These are phyloP conservation scores for Tipula vernalis DNA, from an alignment of 2,888 invertebrate genomes.

Conservation along the genomic window DNA sequence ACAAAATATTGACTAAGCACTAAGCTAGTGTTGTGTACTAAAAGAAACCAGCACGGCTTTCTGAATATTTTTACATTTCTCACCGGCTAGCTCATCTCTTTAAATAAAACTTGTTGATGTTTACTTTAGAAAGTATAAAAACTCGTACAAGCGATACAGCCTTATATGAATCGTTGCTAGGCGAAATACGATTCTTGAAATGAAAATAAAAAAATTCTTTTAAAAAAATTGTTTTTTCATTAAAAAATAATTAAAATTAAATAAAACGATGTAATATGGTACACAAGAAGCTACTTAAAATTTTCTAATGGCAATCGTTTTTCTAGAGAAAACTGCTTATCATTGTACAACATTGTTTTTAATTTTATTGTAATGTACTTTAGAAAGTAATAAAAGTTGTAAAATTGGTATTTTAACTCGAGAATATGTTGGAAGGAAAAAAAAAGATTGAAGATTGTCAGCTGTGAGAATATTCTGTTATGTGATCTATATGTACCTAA, in stretches of 20 bases:
- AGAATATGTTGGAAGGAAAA: background rate
- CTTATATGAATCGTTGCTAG: background rate
- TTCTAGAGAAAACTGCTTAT: background rate
- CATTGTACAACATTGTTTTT: background rate
- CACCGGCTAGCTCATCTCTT: too few relatives aligned
- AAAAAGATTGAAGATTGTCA: background rate
- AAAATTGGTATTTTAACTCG: background rate
- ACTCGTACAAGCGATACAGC: too few relatives aligned
- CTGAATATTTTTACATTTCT: too few relatives aligned
- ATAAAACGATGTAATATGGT: background rate
- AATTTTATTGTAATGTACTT: background rate
- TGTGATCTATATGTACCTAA: background rate
- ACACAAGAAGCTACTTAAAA: background rate
- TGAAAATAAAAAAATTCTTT: background rate
- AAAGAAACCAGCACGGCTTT: too few relatives aligned
- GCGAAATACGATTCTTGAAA: background rate
- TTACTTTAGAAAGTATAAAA: too few relatives aligned
- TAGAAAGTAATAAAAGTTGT: background rate
- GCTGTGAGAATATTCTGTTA: background rate
- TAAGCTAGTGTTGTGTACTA: too few relatives aligned
- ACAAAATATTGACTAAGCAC: too few relatives aligned
- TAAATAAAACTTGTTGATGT: too few relatives aligned
- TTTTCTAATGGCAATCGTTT: background rate
- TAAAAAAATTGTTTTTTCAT: background rate
- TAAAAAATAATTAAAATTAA: background rate